Conservation (phyloP, 2,797 vertebrate species). For the Bradypodion pumilum region DNA sequence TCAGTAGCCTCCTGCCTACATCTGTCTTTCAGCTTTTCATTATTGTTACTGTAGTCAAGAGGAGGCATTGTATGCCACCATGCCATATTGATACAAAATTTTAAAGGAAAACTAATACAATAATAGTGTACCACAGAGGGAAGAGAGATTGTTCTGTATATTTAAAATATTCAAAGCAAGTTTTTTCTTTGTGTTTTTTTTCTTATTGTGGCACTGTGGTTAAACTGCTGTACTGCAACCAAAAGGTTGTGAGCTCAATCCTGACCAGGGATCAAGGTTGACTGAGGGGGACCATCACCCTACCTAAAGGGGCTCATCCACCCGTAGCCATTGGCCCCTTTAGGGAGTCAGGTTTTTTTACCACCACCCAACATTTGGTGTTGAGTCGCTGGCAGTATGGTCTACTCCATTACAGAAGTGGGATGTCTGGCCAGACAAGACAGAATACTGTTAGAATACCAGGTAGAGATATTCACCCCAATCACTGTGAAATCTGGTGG, state of each 20-base stretch:
- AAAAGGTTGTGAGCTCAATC: no score
- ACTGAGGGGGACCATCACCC: no score
- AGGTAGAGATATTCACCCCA: not conserved
- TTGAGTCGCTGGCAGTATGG: no score
- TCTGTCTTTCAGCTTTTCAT: constrained; percentile 8
- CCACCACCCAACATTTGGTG: no score
- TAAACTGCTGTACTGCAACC: no score
- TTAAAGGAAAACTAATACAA: constrained; percentile 62
- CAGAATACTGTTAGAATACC: constrained; percentile 15
- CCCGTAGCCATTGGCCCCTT: no score
- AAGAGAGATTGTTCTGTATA: constrained; percentile 46
- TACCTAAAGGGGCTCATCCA: no score
- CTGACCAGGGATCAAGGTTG: no score
- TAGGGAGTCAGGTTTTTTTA: no score
- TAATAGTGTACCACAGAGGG: constrained; percentile 48
- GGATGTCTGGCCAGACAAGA: no score
- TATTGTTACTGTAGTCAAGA: constrained; percentile 56
- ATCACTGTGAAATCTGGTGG: not conserved
- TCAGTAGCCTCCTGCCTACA: constrained; percentile 33
- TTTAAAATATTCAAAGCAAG: constrained; percentile 10
- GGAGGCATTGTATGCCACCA: constrained; percentile 60
- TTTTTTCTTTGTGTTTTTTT: constrained; percentile 51
- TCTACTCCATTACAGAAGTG: no score
- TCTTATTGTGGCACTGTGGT: no score
- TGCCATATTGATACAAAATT: constrained; percentile 35